phyloP scores from a whole-genome alignment of 2,888 invertebrate species.

The Drosophila prostipennis region DNA sequence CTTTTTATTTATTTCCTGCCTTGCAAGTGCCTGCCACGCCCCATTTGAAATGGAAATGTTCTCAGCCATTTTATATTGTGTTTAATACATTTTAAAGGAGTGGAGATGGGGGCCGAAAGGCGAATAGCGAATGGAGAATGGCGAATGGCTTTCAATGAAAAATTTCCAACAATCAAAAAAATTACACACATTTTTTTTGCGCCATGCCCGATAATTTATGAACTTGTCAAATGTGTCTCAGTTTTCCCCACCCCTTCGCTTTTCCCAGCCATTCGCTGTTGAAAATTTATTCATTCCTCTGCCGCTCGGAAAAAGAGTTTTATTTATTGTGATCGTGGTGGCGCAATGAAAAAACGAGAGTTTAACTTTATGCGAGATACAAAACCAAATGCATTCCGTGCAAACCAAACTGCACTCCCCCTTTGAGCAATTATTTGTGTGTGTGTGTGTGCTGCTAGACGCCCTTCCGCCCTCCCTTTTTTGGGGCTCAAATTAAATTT shows the following conservation, averaged over 20 bases:
- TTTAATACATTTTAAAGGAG: slow-evolving; percentile 38
- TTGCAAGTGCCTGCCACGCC: slow-evolving; percentile 38
- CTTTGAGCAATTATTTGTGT: too few relatives aligned
- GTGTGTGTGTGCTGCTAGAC: too few relatives aligned
- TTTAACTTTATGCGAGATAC: slow-evolving; percentile 25
- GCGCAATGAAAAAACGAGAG: slow-evolving; percentile 13
- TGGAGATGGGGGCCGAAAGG: background rate
- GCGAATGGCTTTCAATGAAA: slow-evolving; percentile 33
- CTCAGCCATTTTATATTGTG: slow-evolving; percentile 32
- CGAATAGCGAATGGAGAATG: too few relatives aligned
- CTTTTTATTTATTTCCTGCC: slow-evolving; percentile 22
- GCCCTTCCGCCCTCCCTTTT: background rate
- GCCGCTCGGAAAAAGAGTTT: slow-evolving; percentile 28
- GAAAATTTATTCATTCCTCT: slow-evolving; percentile 29
- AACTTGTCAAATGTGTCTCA: slow-evolving; percentile 53
- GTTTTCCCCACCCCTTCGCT: slow-evolving; percentile 8
- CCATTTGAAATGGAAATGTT: slow-evolving; percentile 30
- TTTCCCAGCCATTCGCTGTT: background rate
- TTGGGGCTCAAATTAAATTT: slow-evolving; percentile 30
- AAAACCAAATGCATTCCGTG: slow-evolving; percentile 30
- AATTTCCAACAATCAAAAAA: slow-evolving; percentile 37
- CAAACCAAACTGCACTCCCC: background rate
- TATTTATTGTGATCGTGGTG: slow-evolving; percentile 29
- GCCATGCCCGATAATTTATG: slow-evolving; percentile 46
- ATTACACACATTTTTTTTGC: slow-evolving; percentile 19